These are phyloP conservation scores for Oppia nitens DNA, from an alignment of 1,140 invertebrate genomes.

Conservation along the genomic window DNA sequence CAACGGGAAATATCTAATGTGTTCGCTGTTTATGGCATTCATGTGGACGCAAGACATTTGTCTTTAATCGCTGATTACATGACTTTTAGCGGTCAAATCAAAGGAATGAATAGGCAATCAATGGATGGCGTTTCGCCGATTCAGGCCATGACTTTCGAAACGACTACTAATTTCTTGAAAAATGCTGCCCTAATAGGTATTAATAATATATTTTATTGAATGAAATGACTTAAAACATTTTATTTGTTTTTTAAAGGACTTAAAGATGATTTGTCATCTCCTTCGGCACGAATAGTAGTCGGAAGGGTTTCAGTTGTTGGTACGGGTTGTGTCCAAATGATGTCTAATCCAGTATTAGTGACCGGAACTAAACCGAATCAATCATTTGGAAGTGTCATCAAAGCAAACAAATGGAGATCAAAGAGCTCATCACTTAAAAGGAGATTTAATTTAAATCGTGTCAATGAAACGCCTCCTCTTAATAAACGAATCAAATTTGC, in stretches of 20 bases:
- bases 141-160: constrained; percentile 97
- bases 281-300: constrained; percentile 70
- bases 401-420: not conserved
- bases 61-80: constrained; percentile 90
- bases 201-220: constrained; percentile 1
- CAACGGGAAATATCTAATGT: constrained; percentile 74
- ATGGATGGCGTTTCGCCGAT: constrained; percentile 68
- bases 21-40: constrained; percentile 88
- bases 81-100: constrained; percentile 78
- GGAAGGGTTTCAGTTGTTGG: constrained; percentile 65
- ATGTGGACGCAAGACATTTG: constrained; percentile 82
- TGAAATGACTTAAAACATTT: not conserved
- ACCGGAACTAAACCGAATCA: not conserved
- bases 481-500: constrained; percentile 4
- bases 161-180: constrained; percentile 68
- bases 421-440: not conserved
- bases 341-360: not conserved
- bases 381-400: not conserved
- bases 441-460: not conserved
- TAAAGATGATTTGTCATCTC: constrained; percentile 58
- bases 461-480: not conserved
- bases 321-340: constrained; percentile 55
- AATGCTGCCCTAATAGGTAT: constrained; percentile 48
- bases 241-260: constrained; percentile 33
- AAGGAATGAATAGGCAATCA: constrained; percentile 72